These are phyloP conservation scores for Phaenicophaeus curvirostris DNA, from an alignment of 2,797 vertebrate genomes.

Conservation along the genomic window DNA sequence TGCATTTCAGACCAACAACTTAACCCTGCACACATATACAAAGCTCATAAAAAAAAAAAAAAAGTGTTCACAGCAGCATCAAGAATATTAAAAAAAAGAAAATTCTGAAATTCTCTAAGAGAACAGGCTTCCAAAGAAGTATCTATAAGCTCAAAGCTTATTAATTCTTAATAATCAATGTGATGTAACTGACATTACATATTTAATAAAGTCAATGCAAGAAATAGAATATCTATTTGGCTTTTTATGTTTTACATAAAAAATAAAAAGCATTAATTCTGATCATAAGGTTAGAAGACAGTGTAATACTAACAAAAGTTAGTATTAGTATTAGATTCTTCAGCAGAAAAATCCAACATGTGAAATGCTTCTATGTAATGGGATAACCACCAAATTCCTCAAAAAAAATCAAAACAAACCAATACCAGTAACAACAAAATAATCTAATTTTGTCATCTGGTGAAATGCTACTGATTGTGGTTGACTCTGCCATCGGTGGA, in stretches of 20 bases:
- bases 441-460: background rate
- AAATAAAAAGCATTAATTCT: background rate
- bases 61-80: background rate
- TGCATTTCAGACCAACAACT: fast-evolving
- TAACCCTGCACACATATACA: background rate
- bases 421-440: background rate
- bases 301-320: background rate
- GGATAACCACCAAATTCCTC: background rate
- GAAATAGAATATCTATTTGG: background rate
- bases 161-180: background rate
- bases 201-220: background rate
- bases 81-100: background rate
- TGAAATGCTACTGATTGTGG: background rate
- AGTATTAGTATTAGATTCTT: no score
- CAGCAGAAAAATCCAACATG: background rate
- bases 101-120: background rate
- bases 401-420: background rate
- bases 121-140: background rate
- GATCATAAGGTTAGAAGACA: background rate
- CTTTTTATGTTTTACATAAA: background rate
- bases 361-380: background rate
- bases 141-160: background rate
- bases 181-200: background rate
- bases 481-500: background rate
- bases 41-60: background rate